phyloP scores from a whole-genome alignment of 2,113 vertebrate genomes.

The Eulemur rufifrons region DNA sequence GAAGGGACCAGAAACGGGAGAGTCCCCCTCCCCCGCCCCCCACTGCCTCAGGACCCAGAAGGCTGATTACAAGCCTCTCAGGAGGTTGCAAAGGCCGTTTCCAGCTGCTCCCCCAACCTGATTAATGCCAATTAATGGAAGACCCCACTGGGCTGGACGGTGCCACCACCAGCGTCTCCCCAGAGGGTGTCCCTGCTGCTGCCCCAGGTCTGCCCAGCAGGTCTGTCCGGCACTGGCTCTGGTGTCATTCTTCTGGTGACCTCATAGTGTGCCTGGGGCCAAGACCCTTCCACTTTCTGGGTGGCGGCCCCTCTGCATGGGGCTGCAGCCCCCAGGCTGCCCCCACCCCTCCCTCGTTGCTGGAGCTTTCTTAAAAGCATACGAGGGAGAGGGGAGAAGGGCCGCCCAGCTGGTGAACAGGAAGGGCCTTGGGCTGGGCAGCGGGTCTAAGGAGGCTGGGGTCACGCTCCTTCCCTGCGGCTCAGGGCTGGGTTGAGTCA shows the following conservation, averaged over 20 bases:
- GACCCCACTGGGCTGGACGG: not conserved
- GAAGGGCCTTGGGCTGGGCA: not conserved
- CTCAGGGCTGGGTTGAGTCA: not conserved
- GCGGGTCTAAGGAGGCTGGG: not conserved
- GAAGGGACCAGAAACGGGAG: not conserved
- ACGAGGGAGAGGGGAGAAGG: not conserved
- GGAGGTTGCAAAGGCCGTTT: not conserved
- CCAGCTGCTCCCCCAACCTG: not conserved
- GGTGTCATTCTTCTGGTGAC: not conserved
- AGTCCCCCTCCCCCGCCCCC: not conserved
- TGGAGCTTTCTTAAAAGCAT: not conserved
- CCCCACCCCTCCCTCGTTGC: not conserved
- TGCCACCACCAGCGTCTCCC: not conserved
- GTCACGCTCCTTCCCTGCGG: not conserved
- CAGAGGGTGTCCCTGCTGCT: not conserved
- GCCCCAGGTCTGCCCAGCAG: not conserved
- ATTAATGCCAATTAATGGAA: constrained; percentile 22
- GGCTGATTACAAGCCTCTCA: not conserved
- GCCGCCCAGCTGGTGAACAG: not conserved
- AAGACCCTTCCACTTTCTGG: not conserved
- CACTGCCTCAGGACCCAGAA: not conserved
- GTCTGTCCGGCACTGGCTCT: not conserved
- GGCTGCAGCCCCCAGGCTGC: not conserved
- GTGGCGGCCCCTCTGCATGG: too few relatives aligned
- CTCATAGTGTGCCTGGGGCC: not conserved